phyloP scores from a whole-genome alignment of 2,888 invertebrate genomes.

The Enchytraeus crypticus region DNA sequence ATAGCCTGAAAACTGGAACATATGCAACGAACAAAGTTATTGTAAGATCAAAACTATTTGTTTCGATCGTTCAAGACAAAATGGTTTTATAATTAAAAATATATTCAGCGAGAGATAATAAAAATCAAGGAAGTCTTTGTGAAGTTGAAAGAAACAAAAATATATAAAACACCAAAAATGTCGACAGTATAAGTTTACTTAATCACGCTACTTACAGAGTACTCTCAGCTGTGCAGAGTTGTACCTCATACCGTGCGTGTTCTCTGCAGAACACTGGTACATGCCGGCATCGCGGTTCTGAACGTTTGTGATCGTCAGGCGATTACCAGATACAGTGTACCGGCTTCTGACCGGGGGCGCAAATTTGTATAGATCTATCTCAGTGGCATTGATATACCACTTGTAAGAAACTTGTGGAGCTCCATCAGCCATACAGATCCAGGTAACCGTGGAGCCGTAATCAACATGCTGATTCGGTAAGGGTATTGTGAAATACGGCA shows the following conservation, averaged over 20 bases:
- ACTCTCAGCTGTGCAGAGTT: slow-evolving; percentile 83
- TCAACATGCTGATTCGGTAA: slow-evolving; percentile 39
- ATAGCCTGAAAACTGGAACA: no score
- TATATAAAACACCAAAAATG: no score
- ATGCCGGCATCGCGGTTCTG: slow-evolving; percentile 70
- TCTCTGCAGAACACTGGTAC: slow-evolving; percentile 86
- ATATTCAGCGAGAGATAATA: no score
- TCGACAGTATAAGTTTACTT: no score
- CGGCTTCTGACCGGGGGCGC: slow-evolving; percentile 10
- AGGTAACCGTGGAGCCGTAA: slow-evolving; percentile 33
- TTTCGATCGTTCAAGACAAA: no score
- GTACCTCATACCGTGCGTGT: slow-evolving; percentile 69
- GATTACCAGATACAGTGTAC: slow-evolving; percentile 15
- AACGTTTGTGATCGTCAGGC: slow-evolving; percentile 29
- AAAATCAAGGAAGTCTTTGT: no score
- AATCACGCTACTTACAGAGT: slow-evolving; percentile 59
- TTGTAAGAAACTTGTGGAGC: slow-evolving; percentile 31
- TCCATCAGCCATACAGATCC: slow-evolving; percentile 41
- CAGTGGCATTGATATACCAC: slow-evolving; percentile 37
- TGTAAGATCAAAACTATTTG: no score
- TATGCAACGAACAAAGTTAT: no score
- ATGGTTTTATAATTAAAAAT: no score
- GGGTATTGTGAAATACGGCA: slow-evolving; percentile 38
- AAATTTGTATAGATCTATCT: slow-evolving; percentile 2
- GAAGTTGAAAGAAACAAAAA: no score